These are phyloP conservation scores for Lasioglossum lativentre DNA, from an alignment of 2,888 invertebrate species.

Conservation along the genomic window DNA sequence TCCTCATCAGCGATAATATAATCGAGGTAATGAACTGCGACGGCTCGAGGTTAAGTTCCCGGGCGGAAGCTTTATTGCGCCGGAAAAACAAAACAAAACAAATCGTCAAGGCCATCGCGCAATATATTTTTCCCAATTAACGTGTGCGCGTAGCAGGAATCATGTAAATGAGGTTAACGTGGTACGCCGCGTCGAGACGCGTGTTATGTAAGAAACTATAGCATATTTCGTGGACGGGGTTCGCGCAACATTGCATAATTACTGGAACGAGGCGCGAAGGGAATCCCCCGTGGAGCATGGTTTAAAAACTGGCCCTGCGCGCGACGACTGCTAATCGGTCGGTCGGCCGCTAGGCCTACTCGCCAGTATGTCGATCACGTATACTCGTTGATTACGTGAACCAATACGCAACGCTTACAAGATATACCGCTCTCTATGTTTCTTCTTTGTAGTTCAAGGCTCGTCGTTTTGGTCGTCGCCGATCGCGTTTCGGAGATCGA, in stretches of 20 bases:
- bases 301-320: constrained; percentile 35
- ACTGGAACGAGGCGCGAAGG: not conserved
- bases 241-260: constrained; percentile 29
- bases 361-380: constrained; percentile 57
- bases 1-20: constrained; percentile 9
- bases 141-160: too few species aligned
- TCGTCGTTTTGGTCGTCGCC: constrained; percentile 32
- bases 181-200: not conserved
- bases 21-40: constrained; percentile 11
- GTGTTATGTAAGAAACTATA: not conserved
- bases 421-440: constrained; percentile 34
- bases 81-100: not conserved
- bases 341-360: constrained; percentile 10
- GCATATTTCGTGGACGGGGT: not conserved
- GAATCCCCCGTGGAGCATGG: not conserved
- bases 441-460: constrained; percentile 59
- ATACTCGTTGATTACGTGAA: constrained; percentile 59
- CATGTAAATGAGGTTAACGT: not conserved
- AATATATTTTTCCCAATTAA: not conserved
- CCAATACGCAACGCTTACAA: constrained; percentile 53
- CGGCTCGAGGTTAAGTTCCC: not conserved
- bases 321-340: constrained; percentile 38
- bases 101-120: not conserved
- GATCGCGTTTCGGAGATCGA: constrained; percentile 39
- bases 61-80: not conserved